These are phyloP conservation scores for Habropoda laboriosa DNA, from an alignment of 1,140 invertebrate species.

Conservation along the genomic window DNA sequence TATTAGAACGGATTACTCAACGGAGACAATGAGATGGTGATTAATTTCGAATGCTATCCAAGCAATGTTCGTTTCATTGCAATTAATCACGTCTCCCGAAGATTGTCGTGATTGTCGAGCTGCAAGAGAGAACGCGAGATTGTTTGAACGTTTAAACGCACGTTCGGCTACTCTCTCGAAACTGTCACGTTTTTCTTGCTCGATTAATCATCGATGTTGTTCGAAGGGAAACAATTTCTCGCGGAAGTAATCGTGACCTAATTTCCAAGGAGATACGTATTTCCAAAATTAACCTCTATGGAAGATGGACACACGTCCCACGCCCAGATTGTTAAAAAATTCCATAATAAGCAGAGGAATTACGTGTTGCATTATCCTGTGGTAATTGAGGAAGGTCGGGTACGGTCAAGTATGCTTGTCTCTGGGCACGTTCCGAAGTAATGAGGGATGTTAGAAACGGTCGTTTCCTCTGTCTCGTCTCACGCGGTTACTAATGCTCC, in stretches of 20 bases:
- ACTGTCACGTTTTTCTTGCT: not conserved
- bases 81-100: not conserved
- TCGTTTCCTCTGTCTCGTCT: not conserved
- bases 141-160: not conserved
- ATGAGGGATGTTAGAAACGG: conserved; percentile 10
- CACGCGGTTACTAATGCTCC: not conserved
- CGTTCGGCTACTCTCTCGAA: not conserved
- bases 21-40: not conserved
- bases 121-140: not conserved
- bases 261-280: not conserved
- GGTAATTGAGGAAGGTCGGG: conserved; percentile 36
- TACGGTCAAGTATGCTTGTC: conserved; percentile 43
- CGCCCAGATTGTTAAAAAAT: conserved; percentile 8
- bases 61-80: not conserved
- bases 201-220: not conserved
- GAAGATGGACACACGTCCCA: not conserved
- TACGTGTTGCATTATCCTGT: conserved; percentile 22
- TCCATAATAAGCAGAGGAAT: not conserved
- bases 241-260: not conserved
- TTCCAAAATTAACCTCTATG: not conserved
- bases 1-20: no score
- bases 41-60: not conserved
- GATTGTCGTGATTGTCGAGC: not conserved
- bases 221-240: not conserved
- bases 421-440: conserved; percentile 24